Base-by-base conservation (phyloP, 2,888 invertebrate species). In the Priocnemis perturbator region DNA sequence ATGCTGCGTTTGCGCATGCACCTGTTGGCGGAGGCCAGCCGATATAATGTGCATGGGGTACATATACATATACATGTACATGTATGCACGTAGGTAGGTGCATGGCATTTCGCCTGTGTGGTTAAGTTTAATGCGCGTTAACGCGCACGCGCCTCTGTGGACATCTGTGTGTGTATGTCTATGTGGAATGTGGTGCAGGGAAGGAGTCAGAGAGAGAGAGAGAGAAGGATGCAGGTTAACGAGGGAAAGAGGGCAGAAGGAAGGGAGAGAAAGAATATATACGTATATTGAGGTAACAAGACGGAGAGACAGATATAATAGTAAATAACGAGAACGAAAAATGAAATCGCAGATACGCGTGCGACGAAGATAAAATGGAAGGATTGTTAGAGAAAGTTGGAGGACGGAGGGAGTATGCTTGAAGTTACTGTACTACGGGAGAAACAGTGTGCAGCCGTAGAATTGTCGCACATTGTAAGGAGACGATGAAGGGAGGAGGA, bases 1-100 rank as follows among this genome's bases (percentile, higher is more conserved):
- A 71, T 7, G 57, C 56, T 63, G 67, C 69, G 69, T 81, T 77
- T 80, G 81, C 81, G 82, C 83, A 83, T 83, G 82, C 81, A 83
- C 81, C 81, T 84, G 83, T 84, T 83, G 81, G 79, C 71, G 66
- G 56, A 64, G 52, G 57, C 63, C 19, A 57, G 60, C 59, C 37
- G 37, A 37, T 37, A 37, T 26, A 26, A 26, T 37, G 37, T 37
- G 26, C 37, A 37, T 37, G 37, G 37, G 48, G 47, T 68, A 65
- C 52, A 48, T 23, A 48, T 55, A 56, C 47, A 14, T 50, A 4
- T 53, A 14, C 37, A 4, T 53, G 57, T 57, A 50, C 48, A 30
- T 19, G 9, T 48, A 37, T 37, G 37, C 37, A 21, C 55, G 23
- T 21, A 15, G 2, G 5, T 55, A n/a, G 23, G 3, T 21, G 23